Base-by-base conservation (phyloP, 2,113 vertebrate genomes). In the Emydura subglobosa region DNA sequence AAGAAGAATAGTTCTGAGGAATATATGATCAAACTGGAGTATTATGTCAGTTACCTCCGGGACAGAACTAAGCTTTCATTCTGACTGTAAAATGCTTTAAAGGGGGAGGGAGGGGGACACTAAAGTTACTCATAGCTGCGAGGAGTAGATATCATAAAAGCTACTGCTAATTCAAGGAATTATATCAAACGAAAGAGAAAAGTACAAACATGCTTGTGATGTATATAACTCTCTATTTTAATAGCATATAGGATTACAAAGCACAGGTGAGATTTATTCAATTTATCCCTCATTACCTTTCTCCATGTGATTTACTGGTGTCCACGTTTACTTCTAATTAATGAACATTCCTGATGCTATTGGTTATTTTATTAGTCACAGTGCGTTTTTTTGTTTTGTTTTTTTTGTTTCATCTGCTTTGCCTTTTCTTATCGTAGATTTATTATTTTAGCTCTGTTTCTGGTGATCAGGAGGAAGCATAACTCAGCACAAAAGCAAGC, bases 341-440 rank as follows among this genome's bases (percentile, higher is more conserved):
- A 96, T 92, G 85, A 94, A 24, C 25, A 82, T 84, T 94, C 21
- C 79, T 90, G n/a, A 34, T 93, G 49, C 25, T 84, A 49, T 83
- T 76, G 78, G 90, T 96, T 98, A 97, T 98, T 97, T 98, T 97
- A 97, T 96, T 96, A 97, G 72, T 89, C 9, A 83, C 90, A 11
- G 17, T 93, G 91, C 93, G 93, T 80, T 53, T 92, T 87, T 97
- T 79, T 95, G n/a, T n/a, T n/a, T n/a, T n/a, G n/a, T 79, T 19
- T 93, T 87, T 97, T 79, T 95, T 93, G 54, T 95, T 95, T 96
- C 97, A 91, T 92, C 90, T 94, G 89, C 92, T 91, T 89, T 92
- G 65, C 92, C 92, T 85, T 97, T 91, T 91, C 80, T 89, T 89
- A 97, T 94, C 47, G 61, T 80, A 92, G 55, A 86, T 79, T 79